These are phyloP conservation scores for Lamprologus tigripictilis DNA, from an alignment of 2,113 vertebrate species.

Conservation along the genomic window DNA sequence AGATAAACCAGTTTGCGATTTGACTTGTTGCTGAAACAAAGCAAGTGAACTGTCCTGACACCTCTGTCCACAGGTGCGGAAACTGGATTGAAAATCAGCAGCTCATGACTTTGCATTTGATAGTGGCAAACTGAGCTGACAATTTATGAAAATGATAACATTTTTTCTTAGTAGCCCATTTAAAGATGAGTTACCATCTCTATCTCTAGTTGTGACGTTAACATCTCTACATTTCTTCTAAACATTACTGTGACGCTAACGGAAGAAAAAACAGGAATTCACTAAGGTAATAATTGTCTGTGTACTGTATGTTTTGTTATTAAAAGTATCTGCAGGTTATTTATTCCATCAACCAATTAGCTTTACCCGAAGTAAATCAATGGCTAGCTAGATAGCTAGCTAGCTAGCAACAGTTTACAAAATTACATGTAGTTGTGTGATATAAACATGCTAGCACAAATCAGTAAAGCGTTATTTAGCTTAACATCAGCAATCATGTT, in stretches of 20 bases:
- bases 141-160: neutral
- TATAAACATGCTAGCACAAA: neutral
- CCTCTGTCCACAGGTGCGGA: neutral
- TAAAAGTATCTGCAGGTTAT: neutral
- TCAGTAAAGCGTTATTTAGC: neutral
- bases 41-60: neutral
- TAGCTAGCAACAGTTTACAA: neutral
- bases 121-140: neutral
- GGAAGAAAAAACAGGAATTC: neutral
- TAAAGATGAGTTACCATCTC: fast-evolving
- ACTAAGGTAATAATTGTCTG: neutral
- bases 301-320: neutral
- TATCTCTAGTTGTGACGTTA: neutral
- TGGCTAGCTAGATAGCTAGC: neutral
- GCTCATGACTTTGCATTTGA: neutral
- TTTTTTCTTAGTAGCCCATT: neutral
- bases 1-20: fast-evolving
- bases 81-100: neutral
- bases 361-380: neutral
- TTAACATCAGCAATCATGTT: neutral
- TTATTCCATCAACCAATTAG: neutral
- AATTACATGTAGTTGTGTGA: neutral
- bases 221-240: neutral
- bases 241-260: neutral
- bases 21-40: neutral